Conservation (phyloP, 2,113 vertebrate genomes). For the Cyprinus carpio region DNA sequence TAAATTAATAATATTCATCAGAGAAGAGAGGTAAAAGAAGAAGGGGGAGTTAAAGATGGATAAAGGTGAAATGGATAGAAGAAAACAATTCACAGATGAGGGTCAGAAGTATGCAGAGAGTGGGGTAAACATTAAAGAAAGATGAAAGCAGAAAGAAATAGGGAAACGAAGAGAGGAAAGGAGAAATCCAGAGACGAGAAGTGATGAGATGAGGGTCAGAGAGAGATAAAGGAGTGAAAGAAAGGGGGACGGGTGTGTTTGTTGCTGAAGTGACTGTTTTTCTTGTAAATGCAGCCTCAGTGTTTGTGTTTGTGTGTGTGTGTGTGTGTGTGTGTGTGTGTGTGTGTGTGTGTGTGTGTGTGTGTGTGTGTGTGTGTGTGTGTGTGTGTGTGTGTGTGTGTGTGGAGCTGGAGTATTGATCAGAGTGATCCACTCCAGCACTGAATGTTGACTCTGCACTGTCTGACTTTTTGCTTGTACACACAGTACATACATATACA, state of each 20-base stretch:
- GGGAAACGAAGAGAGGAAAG: not conserved
- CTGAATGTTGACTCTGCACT: slow-evolving; percentile 35
- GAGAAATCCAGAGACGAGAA: not conserved
- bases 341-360: not conserved
- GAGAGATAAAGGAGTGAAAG: slow-evolving; percentile 26
- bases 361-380: not conserved
- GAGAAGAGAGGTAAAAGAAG: slow-evolving; percentile 20
- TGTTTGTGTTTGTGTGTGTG: slow-evolving; percentile 28
- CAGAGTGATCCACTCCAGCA: slow-evolving; percentile 18
- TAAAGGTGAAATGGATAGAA: slow-evolving; percentile 16
- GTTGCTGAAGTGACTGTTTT: slow-evolving; percentile 25
- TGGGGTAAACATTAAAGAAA: slow-evolving; percentile 20
- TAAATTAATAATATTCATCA: slow-evolving; percentile 54
- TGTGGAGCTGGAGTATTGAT: slow-evolving; percentile 30
- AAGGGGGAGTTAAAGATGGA: not conserved
- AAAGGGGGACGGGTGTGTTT: slow-evolving; percentile 12
- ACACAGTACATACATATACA: too few species aligned
- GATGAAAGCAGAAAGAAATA: not conserved
- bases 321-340: slow-evolving; percentile 13
- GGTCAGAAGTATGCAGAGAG: slow-evolving; percentile 18
- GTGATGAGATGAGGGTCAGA: slow-evolving; percentile 1
- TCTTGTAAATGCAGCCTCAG: slow-evolving; percentile 3
- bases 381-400: not conserved
- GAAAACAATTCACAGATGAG: slow-evolving; percentile 11
- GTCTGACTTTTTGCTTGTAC: not conserved